These are phyloP conservation scores for Phalloptychus januarius DNA, from an alignment of 2,797 vertebrate species.

Conservation along the genomic window DNA sequence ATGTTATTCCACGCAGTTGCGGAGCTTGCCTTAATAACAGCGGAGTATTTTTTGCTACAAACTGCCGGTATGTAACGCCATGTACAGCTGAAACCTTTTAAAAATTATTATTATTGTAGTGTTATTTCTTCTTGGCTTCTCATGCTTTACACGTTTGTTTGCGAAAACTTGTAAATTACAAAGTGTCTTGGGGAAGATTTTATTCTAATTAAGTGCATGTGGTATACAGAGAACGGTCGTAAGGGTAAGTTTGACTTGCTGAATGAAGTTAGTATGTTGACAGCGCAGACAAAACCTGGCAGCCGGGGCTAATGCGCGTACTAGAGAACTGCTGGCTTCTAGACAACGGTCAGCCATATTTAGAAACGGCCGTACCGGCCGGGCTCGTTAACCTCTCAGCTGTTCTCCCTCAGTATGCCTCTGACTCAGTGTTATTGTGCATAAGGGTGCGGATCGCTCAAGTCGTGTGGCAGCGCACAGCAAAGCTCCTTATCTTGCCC, in stretches of 20 bases:
- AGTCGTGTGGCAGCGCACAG: neutral
- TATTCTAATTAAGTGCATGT: neutral
- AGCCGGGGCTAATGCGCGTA: constrained; percentile 34
- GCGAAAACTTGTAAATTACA: neutral
- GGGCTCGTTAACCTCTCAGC: constrained; percentile 17
- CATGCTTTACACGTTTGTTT: neutral
- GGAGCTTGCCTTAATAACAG: neutral
- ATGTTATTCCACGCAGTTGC: neutral
- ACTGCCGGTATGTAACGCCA: neutral
- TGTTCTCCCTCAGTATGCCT: neutral
- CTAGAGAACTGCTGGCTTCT: constrained; percentile 58
- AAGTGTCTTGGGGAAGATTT: neutral
- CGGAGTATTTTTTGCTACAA: neutral
- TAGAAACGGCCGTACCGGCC: constrained; percentile 22
- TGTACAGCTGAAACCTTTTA: neutral
- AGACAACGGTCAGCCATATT: constrained; percentile 66
- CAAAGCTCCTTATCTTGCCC: constrained; percentile 56
- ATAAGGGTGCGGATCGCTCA: neutral
- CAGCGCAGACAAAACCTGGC: constrained; percentile 33
- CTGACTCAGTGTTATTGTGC: neutral
- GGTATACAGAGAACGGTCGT: neutral
- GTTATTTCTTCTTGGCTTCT: neutral
- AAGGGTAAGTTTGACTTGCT: neutral
- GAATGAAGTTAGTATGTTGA: constrained; percentile 34
- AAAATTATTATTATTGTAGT: neutral